Percentiles rank a stretch among this genome's conserved stretches.
These are phyloP conservation scores for Haemorhous mexicanus DNA, from an alignment of 2,113 vertebrate genomes.

Conservation along the genomic window DNA sequence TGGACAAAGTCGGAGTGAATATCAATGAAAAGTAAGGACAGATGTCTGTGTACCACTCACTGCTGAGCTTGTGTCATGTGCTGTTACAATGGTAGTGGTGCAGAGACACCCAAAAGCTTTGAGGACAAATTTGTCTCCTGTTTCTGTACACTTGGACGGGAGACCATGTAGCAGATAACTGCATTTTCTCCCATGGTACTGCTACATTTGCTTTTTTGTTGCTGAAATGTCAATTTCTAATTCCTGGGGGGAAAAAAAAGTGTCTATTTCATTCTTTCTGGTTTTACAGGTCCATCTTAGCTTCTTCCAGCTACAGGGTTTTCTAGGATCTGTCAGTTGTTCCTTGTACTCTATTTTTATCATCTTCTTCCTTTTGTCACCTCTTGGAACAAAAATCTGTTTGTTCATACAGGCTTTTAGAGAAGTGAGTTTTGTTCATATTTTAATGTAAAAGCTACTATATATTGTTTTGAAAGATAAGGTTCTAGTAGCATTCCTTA, in stretches of 20 bases:
- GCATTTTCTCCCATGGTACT: not conserved
- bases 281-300: not conserved
- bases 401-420: not conserved
- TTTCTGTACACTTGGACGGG: not conserved
- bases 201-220: not conserved
- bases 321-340: not conserved
- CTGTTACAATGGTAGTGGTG: not conserved
- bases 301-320: not conserved
- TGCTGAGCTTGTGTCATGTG: not conserved
- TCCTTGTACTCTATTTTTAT: not conserved
- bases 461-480: not conserved
- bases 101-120: not conserved
- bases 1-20: constrained; percentile 80
- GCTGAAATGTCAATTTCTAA: not conserved
- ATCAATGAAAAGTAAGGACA: constrained; percentile 80
- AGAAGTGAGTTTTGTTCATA: not conserved
- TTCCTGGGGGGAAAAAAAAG: not conserved
- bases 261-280: not conserved
- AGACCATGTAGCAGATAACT: not conserved
- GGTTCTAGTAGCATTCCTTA: not conserved
- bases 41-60: not conserved
- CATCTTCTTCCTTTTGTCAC: not conserved
- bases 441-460: not conserved
- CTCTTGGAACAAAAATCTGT: not conserved
- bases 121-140: not conserved